Evolutionary conservation across 2,113 vertebrate genomes (phyloP), one percentile per base, ranked within the genome.

Genomic region (Suncus etruscus): DNA sequence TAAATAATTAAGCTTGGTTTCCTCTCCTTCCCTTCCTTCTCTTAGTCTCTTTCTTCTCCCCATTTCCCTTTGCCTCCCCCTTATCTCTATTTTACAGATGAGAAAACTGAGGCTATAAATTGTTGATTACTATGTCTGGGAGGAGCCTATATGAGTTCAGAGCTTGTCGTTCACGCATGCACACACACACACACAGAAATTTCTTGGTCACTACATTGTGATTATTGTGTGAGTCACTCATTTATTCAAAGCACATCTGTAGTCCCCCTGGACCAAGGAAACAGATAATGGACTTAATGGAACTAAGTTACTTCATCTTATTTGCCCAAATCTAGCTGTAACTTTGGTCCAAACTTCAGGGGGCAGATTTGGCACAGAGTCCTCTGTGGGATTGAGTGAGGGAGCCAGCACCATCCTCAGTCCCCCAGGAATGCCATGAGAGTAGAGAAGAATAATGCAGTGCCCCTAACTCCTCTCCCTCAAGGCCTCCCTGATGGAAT

Each of bases 81-180:
- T 65, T 15, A 68, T 6, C 69, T 65, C 68, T 22, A 29, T 11
- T 76, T 85, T 32, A 61, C 24, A 76, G 87, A 51, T 4, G 45
- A 87, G 39, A 82, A 86, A 50, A 48, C 69, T 14, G 81, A 91
- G 69, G 68, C 22, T 88, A 54, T 72, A 48, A 47, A 58, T 39
- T 32, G 20, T 9, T 85, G 58, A 51, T 14, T 51, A 31, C 1
- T 11, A 54, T 50, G 5, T 3, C 22, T 27, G 24, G 27, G 14
- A 63, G 9, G 79, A 11, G 39, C 68, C 24, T 10, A 2, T 32
- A 24, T 80, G 58, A 29, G 78, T 83, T 29, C 61, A 54, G 58
- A 90, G 31, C 45, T 0, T 47, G 86, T 61, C 61, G 29, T 39
- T 90, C 54, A 31, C 27, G 6, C 15, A n/a, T 11, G 15, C 18